Base-by-base conservation (phyloP, 2,888 invertebrate species). In the Cephus pulcher region DNA sequence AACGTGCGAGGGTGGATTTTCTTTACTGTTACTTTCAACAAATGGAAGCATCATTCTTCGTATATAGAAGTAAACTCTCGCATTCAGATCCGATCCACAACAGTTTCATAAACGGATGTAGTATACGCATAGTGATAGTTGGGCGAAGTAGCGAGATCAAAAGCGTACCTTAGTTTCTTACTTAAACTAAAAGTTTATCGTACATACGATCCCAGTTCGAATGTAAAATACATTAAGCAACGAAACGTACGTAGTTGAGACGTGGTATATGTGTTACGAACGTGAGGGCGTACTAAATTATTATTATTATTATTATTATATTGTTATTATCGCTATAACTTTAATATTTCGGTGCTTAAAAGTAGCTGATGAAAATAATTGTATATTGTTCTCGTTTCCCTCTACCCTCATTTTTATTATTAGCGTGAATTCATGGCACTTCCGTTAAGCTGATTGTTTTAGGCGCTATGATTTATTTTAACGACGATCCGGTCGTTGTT, bases 281-380 rank as follows among this genome's bases (percentile, higher is more conserved):
- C 76, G 77, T n/a, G 79, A 78, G 76, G 75, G 76, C 76, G 76
- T 82, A 79, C 82, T 86, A 85, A 85, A 85, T 85, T 85, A 85
- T 84, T 84, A 70, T 30, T 33, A 82, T 82, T 35, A 35, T 35
- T 35, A 85, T 75, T 35, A 35, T 35, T 12, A 35, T 37, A 71
- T 33, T 71, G 30, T 71, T 71, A 71, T 33, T 71, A 71, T 15
- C 9, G 32, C 71, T 71, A 32, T 40, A 40, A 40, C 6, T 40
- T 4, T 40, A 15, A 15, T 30, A 30, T 30, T 40, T 40, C 40
- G 40, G 40, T 40, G 40, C 40, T 40, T 40, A 40, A 40, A 15
- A 40, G 40, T 40, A 40, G 15, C 40, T 15, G 40, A 40, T 40
- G 40, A 15, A 40, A 40, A 15, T 40, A 40, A 40, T 40, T 40